Evolutionary conservation across 2,888 invertebrate genomes (phyloP).

Genomic region (Philonicus albiceps): DNA sequence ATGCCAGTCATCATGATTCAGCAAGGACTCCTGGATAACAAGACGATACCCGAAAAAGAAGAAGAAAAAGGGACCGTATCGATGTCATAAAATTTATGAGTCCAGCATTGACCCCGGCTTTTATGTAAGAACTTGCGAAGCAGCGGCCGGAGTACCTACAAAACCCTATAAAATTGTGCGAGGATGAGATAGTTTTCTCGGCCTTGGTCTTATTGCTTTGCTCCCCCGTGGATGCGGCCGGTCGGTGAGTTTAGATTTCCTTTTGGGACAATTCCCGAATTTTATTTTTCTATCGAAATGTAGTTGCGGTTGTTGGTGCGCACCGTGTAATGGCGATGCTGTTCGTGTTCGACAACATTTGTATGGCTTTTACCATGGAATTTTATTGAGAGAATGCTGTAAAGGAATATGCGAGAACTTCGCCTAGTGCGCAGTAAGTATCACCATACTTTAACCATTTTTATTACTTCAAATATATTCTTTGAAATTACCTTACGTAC

Average conservation of each 20-base stretch:
- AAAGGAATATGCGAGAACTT: background rate
- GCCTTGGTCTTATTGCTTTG: background rate
- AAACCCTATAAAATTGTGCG: background rate
- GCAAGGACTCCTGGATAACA: conserved; percentile 30
- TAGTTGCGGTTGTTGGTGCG: background rate
- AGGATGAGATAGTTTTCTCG: background rate
- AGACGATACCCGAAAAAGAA: background rate
- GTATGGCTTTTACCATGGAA: background rate
- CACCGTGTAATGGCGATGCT: background rate
- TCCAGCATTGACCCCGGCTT: conserved; percentile 32
- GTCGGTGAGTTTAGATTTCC: background rate
- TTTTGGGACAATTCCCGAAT: background rate
- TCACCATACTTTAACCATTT: background rate
- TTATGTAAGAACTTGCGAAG: conserved; percentile 14
- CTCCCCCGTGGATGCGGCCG: background rate
- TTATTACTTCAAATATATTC: background rate
- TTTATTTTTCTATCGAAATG: background rate
- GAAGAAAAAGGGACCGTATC: conserved; percentile 25
- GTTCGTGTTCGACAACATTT: background rate
- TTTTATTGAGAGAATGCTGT: background rate
- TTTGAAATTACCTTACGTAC: too few relatives aligned
- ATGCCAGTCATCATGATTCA: conserved; percentile 38
- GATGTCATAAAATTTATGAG: conserved; percentile 40
- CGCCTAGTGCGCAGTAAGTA: background rate
- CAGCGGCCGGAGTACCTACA: background rate